Base-by-base conservation (phyloP, 2,113 vertebrate genomes). In the Laterallus jamaicensis region DNA sequence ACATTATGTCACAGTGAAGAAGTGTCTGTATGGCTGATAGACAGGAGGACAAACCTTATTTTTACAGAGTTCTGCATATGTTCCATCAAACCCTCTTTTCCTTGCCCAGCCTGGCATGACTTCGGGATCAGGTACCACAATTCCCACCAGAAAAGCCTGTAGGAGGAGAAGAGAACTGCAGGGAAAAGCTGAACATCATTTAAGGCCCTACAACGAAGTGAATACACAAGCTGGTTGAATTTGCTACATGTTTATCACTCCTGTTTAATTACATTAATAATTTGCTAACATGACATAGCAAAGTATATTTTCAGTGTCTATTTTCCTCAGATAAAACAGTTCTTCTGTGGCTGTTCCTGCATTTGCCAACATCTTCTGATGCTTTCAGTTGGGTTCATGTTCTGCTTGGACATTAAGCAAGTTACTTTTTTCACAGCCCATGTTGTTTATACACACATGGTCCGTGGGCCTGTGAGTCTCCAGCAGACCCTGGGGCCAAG, bases 91-190 rank as follows among this genome's bases (percentile, higher is more conserved):
- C 16, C 99, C 99, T 96, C 96, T 99, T 94, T 99, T 99, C 97
- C 98, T 98, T 75, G 99, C 99, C 99, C 99, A 99, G 25, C 95
- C 96, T 59, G 99, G 99, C 98, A 99, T 98, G 37, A 99, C 98
- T 94, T 99, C 99, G 0, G 98, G 96, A 94, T 99, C 99, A 0
- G 99, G 99, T 84, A 99, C 99, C 56, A 99, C 98, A 66, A 99
- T 99, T 70, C 99, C 99, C 92, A 99, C 99, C 97, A 99, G 96
- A 96, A 98, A 99, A 49, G 99, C 99, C 99, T 99, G 97, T 12
- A 31, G 59, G 58, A 82, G 54, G 77, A 87, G 37, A 47, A 66
- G 44, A 81, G 21, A 90, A 59, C 4, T 50, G 56, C 28, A 74
- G 37, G 40, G 1, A 7, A 49, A 81, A 55, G 37, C 69, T 75